Conservation (phyloP, 1,140 invertebrate genomes). For the Campoletis sonorensis region DNA sequence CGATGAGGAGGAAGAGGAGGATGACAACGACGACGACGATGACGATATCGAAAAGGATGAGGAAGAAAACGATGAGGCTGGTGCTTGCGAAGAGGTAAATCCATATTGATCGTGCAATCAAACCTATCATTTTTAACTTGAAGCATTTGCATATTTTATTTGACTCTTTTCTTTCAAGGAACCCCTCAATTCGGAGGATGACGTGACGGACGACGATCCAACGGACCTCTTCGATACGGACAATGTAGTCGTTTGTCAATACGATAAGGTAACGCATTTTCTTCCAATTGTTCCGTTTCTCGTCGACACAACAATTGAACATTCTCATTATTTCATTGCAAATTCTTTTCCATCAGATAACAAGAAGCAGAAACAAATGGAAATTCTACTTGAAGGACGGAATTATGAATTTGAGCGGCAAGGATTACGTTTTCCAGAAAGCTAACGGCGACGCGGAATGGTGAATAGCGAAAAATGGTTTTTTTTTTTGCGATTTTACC, state of each 20-base stretch:
- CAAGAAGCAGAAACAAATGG: conserved; percentile 98
- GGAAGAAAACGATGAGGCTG: conserved; percentile 81
- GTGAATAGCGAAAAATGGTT: conserved; percentile 78
- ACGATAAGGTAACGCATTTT: conserved; percentile 89
- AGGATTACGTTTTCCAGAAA: conserved; percentile 99
- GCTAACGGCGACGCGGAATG: conserved; percentile 99
- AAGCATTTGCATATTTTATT: not conserved
- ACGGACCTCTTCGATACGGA: conserved; percentile 97
- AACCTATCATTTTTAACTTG: not conserved
- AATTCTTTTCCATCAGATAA: conserved; percentile 82
- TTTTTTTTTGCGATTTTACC: not conserved
- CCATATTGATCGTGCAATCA: not conserved
- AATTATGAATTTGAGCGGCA: conserved; percentile 99
- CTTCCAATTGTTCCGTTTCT: conserved; percentile 5
- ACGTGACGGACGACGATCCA: conserved; percentile 98
- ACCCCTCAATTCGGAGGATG: conserved; percentile 96
- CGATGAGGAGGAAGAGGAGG: conserved; percentile 87
- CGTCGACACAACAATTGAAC: no score
- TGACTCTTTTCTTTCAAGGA: conserved; percentile 79
- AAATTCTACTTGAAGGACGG: conserved; percentile 99
- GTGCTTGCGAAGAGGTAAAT: conserved; percentile 78
- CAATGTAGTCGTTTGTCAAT: conserved; percentile 99
- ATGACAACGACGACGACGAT: conserved; percentile 87
- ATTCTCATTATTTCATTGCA: no score
- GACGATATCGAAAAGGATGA: conserved; percentile 82